A percentile compares a stretch with the other conserved stretches of the same genome.
phyloP scores from a whole-genome alignment of 2,797 vertebrate species.

The Dermochelys coriacea region DNA sequence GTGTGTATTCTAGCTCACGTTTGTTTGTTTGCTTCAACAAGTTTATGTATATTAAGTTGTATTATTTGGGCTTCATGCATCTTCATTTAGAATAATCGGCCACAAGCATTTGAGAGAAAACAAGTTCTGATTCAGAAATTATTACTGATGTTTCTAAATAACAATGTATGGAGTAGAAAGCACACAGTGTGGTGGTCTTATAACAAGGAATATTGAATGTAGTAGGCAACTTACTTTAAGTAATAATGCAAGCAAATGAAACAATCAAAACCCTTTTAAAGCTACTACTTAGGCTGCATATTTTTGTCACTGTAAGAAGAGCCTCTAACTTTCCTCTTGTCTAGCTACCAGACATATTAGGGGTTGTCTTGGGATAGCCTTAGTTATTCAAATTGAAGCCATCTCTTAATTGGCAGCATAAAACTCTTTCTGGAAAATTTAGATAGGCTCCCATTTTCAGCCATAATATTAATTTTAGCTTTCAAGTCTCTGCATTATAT shows the following conservation, averaged over 20 bases:
- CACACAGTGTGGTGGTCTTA: neutral
- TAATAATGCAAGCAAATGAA: neutral
- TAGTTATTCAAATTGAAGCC: neutral
- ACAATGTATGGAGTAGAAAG: neutral
- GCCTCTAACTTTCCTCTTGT: neutral
- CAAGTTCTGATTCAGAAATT: neutral
- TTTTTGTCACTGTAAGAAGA: neutral
- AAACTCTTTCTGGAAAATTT: neutral
- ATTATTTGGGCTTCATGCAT: neutral
- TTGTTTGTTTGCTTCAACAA: neutral
- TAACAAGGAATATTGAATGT: neutral
- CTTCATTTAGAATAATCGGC: conserved; percentile 9
- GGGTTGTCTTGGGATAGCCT: neutral
- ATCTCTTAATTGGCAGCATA: neutral
- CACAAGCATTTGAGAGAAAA: neutral
- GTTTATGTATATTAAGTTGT: neutral
- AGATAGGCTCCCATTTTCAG: neutral
- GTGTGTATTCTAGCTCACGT: neutral
- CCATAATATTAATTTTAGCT: too few species aligned
- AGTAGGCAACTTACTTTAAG: neutral
- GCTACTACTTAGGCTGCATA: neutral
- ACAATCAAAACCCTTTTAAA: neutral
- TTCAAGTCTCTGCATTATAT: too few species aligned
- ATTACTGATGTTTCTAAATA: neutral
- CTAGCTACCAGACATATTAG: neutral